phyloP scores from a whole-genome alignment of 1,140 invertebrate species.

The Mactra quadrangularis region DNA sequence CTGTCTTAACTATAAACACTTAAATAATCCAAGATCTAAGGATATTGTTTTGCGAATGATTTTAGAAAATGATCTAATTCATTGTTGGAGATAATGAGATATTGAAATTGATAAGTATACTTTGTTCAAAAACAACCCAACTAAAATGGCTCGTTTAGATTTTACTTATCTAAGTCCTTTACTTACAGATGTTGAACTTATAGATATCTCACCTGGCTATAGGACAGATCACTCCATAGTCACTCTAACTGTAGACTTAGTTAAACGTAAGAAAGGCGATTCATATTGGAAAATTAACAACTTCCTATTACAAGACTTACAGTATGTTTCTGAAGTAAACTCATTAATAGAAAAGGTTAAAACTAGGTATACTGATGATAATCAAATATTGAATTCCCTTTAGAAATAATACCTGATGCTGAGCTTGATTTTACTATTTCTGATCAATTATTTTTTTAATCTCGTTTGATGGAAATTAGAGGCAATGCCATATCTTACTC shows the following conservation, averaged over 20 bases:
- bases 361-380: background rate
- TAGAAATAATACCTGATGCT: constrained; percentile 25
- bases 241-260: constrained; percentile 12
- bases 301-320: constrained; percentile 19
- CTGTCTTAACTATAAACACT: constrained; percentile 33
- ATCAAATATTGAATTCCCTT: background rate
- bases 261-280: constrained; percentile 43
- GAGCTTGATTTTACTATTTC: constrained; percentile 31
- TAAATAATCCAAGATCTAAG: constrained; percentile 38
- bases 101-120: constrained; percentile 34
- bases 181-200: constrained; percentile 23
- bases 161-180: constrained; percentile 53
- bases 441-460: constrained; percentile 54
- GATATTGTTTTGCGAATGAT: constrained; percentile 41
- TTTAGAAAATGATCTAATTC: constrained; percentile 14
- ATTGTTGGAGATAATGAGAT: constrained; percentile 26
- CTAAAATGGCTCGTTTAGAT: constrained; percentile 59
- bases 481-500: constrained; percentile 45
- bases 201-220: constrained; percentile 51
- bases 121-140: constrained; percentile 43
- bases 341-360: background rate
- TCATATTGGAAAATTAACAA: constrained; percentile 58
- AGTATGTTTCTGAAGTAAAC: constrained; percentile 25
- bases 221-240: constrained; percentile 49
- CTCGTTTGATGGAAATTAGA: constrained; percentile 39